A percentile compares a stretch with the other conserved stretches of the same genome.
Conservation (phyloP, 2,113 vertebrate species). For the Rhabdornis inornatus region DNA sequence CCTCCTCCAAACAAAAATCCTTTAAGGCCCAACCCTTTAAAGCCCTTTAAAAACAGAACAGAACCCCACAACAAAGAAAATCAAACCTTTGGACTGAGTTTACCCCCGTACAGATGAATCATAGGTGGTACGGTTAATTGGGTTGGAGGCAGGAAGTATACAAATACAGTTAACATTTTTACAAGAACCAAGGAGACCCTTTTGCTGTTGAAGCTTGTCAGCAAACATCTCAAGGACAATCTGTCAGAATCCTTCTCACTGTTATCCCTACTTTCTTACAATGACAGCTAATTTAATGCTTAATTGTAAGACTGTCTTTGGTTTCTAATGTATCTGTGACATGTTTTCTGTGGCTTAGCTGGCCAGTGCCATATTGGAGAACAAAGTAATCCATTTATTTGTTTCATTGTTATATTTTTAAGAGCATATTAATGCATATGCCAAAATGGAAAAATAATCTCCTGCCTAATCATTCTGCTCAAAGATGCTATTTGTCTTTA, state of each 20-base stretch:
- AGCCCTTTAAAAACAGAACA: not conserved
- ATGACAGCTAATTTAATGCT: not conserved
- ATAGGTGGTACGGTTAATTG: not conserved
- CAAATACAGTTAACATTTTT: not conserved
- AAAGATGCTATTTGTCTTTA: not conserved
- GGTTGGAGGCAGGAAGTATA: not conserved
- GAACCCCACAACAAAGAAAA: not conserved
- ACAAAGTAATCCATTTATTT: not conserved
- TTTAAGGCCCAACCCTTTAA: rapidly evolving
- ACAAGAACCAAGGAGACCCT: not conserved
- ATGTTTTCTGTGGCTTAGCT: not conserved
- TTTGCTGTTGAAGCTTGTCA: not conserved
- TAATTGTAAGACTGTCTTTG: not conserved
- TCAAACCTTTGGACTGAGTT: not conserved
- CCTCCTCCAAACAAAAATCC: rapidly evolving
- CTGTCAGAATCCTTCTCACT: not conserved
- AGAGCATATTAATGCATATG: not conserved
- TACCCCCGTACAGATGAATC: not conserved
- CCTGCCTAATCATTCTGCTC: not conserved
- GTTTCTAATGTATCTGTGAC: not conserved
- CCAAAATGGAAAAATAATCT: not conserved
- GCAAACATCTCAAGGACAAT: not conserved
- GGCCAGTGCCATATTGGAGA: not conserved
- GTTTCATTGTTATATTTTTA: not conserved
- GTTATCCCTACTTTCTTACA: not conserved